A percentile compares a stretch with the other conserved stretches of the same genome.
Conservation (phyloP, 1,140 invertebrate species). For the Halyomorpha halys region DNA sequence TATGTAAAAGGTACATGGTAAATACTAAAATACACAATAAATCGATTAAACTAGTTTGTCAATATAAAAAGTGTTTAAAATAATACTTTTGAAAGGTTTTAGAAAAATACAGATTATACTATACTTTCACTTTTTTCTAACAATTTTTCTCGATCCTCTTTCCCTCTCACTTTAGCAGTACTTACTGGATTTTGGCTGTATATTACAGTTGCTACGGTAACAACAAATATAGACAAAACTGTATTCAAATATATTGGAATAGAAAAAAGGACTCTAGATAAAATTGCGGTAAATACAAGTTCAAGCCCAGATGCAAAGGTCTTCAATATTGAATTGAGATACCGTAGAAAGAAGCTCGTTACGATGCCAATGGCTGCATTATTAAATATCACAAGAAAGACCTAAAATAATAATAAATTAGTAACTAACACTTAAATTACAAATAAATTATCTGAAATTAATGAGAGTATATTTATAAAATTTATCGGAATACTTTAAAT, state of each 20-base stretch:
- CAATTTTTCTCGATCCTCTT: background rate
- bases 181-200: slow-evolving; percentile 85
- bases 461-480: background rate
- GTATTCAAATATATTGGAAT: slow-evolving; percentile 80
- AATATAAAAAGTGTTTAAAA: too few relatives aligned
- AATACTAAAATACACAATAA: too few relatives aligned
- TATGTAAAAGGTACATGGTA: too few relatives aligned
- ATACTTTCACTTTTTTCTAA: too few relatives aligned
- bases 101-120: too few relatives aligned
- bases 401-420: slow-evolving; percentile 39
- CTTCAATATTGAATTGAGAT: slow-evolving; percentile 90
- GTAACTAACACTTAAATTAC: slow-evolving; percentile 29
- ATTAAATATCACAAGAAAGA: slow-evolving; percentile 76
- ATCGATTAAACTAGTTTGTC: too few relatives aligned
- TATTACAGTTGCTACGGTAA: slow-evolving; percentile 70
- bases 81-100: too few relatives aligned
- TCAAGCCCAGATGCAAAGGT: slow-evolving; percentile 92
- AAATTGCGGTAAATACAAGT: slow-evolving; percentile 77
- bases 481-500: background rate
- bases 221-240: slow-evolving; percentile 67
- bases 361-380: slow-evolving; percentile 86
- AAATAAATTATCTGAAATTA: background rate
- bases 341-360: slow-evolving; percentile 86
- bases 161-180: slow-evolving; percentile 21
- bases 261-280: slow-evolving; percentile 79